These are phyloP conservation scores for Clarias gariepinus DNA, from an alignment of 2,113 vertebrate genomes.

Conservation along the genomic window DNA sequence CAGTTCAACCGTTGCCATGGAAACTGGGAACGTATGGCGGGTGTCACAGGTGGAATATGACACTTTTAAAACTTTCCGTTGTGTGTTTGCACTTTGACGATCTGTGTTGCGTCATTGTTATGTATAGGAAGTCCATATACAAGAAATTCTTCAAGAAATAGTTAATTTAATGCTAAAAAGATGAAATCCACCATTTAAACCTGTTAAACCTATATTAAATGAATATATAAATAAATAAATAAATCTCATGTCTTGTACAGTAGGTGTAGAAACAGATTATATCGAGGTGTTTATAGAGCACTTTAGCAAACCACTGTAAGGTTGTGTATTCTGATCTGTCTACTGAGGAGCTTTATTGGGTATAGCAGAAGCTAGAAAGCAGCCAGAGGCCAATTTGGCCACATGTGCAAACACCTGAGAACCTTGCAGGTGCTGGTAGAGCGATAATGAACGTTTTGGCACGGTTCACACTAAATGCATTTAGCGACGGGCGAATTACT, in stretches of 20 bases:
- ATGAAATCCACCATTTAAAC: neutral
- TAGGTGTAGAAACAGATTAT: neutral
- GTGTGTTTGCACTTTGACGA: neutral
- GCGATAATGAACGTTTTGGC: slow-evolving; percentile 67
- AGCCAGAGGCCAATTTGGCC: slow-evolving; percentile 35
- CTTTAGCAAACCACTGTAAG: neutral
- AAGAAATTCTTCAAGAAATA: too few relatives aligned
- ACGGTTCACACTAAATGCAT: slow-evolving; percentile 3
- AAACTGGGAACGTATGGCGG: neutral
- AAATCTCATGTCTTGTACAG: neutral
- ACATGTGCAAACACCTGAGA: slow-evolving; percentile 41
- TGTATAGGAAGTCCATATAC: neutral
- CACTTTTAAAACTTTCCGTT: neutral
- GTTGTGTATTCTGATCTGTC: slow-evolving; percentile 5
- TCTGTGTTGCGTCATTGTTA: neutral
- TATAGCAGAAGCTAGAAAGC: slow-evolving; percentile 23
- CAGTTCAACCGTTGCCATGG: neutral
- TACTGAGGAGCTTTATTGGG: slow-evolving; percentile 19
- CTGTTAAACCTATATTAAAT: neutral
- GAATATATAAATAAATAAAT: neutral
- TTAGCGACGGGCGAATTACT: slow-evolving; percentile 34
- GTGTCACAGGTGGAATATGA: neutral
- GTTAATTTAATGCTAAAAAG: too few relatives aligned
- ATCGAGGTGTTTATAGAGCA: neutral
- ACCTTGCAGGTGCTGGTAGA: slow-evolving; percentile 40